Evolutionary conservation across 1,140 invertebrate species (phyloP), one percentile per base, ranked within the genome.

Genomic region (Calliopsis andreniformis): DNA sequence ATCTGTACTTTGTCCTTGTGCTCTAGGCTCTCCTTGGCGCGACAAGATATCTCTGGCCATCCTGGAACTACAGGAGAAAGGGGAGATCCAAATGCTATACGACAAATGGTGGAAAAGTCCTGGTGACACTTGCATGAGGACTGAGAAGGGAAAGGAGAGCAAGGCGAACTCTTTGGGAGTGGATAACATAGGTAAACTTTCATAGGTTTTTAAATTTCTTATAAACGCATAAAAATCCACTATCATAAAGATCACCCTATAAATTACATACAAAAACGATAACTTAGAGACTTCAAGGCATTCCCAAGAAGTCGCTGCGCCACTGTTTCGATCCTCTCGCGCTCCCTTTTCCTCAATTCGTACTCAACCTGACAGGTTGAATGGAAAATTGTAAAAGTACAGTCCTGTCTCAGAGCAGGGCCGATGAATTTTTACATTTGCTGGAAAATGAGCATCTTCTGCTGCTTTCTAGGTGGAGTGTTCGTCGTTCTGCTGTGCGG

Each of bases 401-500:
- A 0, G 63, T 58, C 63, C 62, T 58, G 20, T 0, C 0, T 28
- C 0, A 25, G 10, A 49, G 18, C 35, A 45, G 63, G 71, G 18
- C 51, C 30, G 12, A 58, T 32, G 51, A 75, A 75, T 75, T 58
- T 67, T 75, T 73, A 66, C 28, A 8, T 73, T 35, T 75, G 71
- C 71, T 47, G 30, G 39, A 67, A 8, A 12, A 7, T 75, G 1
- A 67, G 8, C 16, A 4, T 58, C 7, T 39, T 45, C 0, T 76
- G 32, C 45, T 84, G 39, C 12, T 55, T 83, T 76, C 0, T 70
- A 93, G 95, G 98, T 51, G 98, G 98, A 42, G 96, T 99, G 7
- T 99, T 99, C 88, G 96, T 99, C 18, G 97, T 99, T 8, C 93
- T 98, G 4, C 89, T 97, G 0, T 95, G 95, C 78, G 96, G 96